Conservation (phyloP, 1,140 invertebrate genomes). For the Megathymus violae region DNA sequence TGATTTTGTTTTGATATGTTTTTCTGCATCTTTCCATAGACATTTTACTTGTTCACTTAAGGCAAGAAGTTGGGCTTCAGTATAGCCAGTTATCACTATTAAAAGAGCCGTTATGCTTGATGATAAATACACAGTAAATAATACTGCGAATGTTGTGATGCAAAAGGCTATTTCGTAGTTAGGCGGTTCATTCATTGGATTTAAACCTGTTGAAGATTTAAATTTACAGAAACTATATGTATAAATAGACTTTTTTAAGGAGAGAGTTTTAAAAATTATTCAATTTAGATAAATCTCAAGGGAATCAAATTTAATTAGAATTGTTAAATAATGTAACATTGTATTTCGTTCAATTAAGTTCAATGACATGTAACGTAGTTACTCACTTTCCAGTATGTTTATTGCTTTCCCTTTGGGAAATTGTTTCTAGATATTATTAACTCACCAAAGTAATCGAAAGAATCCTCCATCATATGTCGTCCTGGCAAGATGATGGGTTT, state of each 20-base stretch:
- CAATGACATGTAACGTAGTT: no score
- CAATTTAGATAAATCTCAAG: no score
- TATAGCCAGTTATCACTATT: slow-evolving; percentile 57
- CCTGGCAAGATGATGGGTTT: slow-evolving; percentile 49
- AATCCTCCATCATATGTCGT: slow-evolving; percentile 57
- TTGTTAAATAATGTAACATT: no score
- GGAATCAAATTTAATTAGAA: no score
- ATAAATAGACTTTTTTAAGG: no score
- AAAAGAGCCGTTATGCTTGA: slow-evolving; percentile 53
- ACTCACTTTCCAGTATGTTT: no score
- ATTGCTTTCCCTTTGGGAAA: no score
- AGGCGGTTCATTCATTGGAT: slow-evolving; percentile 58
- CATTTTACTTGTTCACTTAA: slow-evolving; percentile 51
- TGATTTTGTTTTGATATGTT: slow-evolving; percentile 32
- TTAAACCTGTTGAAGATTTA: slow-evolving; percentile 53
- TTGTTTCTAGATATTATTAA: slow-evolving; percentile 3
- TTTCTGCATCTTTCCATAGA: slow-evolving; percentile 55
- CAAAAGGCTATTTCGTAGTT: slow-evolving; percentile 57
- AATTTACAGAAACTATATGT: no score
- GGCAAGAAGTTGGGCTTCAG: slow-evolving; percentile 58
- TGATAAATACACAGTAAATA: slow-evolving; percentile 42
- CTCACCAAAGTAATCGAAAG: slow-evolving; percentile 55
- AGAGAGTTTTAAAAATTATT: no score
- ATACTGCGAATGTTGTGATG: slow-evolving; percentile 22
- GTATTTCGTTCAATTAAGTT: no score